Conservation (phyloP, 2,113 vertebrate species). For the Neodon shergylaensis region DNA sequence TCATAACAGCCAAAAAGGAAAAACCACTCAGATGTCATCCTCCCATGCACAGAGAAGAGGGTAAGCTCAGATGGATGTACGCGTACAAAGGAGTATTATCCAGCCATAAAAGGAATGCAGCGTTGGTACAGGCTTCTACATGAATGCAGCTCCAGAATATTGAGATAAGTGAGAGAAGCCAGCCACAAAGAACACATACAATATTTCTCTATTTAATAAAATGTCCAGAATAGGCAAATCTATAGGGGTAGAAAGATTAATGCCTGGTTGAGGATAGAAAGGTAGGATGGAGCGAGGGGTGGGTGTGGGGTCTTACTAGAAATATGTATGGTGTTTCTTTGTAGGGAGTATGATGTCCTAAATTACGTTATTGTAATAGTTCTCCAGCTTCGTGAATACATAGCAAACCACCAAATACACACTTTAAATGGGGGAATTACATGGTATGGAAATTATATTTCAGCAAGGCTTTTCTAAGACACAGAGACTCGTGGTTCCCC, state of each 20-base stretch:
- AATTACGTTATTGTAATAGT: not conserved
- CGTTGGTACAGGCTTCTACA: not conserved
- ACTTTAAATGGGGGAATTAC: not conserved
- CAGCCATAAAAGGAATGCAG: not conserved
- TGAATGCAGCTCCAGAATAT: not conserved
- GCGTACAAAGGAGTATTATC: not conserved
- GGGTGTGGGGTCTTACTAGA: not conserved
- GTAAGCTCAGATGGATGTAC: not conserved
- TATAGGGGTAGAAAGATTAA: not conserved
- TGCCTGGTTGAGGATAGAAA: no score
- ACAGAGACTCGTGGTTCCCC: not conserved
- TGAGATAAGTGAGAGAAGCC: not conserved
- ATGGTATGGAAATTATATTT: not conserved
- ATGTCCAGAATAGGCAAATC: not conserved
- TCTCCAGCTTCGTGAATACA: not conserved
- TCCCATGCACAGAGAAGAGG: not conserved
- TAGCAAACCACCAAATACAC: not conserved
- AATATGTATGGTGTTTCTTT: not conserved
- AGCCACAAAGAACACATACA: not conserved
- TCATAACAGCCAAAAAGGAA: not conserved
- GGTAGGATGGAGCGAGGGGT: not conserved
- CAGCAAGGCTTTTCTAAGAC: not conserved
- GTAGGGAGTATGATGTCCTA: not conserved
- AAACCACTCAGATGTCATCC: not conserved
- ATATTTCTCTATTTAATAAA: not conserved